phyloP scores from a whole-genome alignment of 1,140 invertebrate species.

The Trichomalopsis sarcophagae region DNA sequence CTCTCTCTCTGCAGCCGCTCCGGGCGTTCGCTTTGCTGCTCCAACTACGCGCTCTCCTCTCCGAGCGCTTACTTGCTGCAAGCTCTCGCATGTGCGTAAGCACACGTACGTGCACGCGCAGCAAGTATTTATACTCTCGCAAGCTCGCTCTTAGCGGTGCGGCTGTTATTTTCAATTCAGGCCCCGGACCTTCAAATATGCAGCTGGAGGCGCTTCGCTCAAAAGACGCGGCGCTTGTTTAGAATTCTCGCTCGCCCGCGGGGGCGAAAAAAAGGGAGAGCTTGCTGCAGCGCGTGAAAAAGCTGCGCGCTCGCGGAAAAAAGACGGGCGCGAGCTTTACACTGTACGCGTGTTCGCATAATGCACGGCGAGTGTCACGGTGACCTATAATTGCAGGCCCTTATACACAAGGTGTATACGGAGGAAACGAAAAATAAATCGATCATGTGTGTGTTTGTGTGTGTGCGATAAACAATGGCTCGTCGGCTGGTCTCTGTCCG shows the following conservation, averaged over 20 bases:
- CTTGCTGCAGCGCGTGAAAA: too few species aligned
- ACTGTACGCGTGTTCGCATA: too few species aligned
- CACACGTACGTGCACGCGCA: background rate
- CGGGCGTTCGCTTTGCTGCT: background rate
- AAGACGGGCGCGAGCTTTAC: too few species aligned
- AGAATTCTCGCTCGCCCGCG: too few species aligned
- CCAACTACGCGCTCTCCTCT: background rate
- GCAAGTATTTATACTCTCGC: background rate
- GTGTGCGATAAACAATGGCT: background rate
- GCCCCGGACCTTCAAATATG: background rate
- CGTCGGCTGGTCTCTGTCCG: too few species aligned
- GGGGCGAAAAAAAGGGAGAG: too few species aligned
- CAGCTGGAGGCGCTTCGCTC: background rate
- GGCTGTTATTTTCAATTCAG: conserved; percentile 22
- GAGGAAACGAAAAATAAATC: too few species aligned
- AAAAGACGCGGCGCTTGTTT: background rate
- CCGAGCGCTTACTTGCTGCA: background rate
- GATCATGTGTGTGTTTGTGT: too few species aligned
- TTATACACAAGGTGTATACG: too few species aligned
- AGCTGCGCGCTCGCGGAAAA: too few species aligned
- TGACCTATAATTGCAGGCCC: too few species aligned
- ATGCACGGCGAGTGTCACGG: too few species aligned
- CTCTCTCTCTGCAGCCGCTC: background rate
- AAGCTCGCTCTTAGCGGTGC: background rate
- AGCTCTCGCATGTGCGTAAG: background rate